Evolutionary conservation across 2,113 vertebrate genomes (phyloP).

Genomic region (Zapus hudsonius): DNA sequence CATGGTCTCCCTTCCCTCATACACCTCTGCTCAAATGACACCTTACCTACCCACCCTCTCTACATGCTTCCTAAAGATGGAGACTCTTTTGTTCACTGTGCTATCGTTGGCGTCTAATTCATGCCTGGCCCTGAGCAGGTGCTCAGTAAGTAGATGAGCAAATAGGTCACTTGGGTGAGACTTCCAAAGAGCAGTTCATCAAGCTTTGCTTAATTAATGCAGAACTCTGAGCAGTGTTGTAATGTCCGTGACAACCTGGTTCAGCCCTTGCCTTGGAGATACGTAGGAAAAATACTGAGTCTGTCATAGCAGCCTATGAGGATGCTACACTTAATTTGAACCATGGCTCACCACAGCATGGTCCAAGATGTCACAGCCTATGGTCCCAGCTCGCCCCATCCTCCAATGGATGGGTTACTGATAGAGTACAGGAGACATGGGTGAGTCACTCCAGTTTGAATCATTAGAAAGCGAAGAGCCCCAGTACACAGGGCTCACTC

Average conservation of each 20-base stretch:
- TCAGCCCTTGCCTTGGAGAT: background rate
- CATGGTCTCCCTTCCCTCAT: background rate
- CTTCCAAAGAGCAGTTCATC: conserved; percentile 11
- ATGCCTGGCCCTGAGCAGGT: background rate
- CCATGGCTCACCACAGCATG: background rate
- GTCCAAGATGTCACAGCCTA: background rate
- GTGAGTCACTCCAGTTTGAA: background rate
- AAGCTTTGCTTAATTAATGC: background rate
- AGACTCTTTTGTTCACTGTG: background rate
- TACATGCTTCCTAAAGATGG: background rate
- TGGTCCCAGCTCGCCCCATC: background rate
- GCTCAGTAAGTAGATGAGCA: background rate
- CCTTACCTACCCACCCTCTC: background rate
- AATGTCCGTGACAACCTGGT: background rate
- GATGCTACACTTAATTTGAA: background rate
- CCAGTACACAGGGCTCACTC: background rate
- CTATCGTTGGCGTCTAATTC: background rate
- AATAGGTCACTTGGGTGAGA: background rate
- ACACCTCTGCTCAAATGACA: background rate
- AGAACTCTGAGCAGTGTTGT: background rate
- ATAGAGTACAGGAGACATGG: background rate
- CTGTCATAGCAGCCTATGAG: background rate
- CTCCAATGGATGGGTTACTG: background rate
- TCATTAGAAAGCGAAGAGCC: conserved; percentile 1
- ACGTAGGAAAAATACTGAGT: background rate